These are phyloP conservation scores for Ceratosolen solmsi DNA, from an alignment of 1,140 invertebrate genomes.

Conservation along the genomic window DNA sequence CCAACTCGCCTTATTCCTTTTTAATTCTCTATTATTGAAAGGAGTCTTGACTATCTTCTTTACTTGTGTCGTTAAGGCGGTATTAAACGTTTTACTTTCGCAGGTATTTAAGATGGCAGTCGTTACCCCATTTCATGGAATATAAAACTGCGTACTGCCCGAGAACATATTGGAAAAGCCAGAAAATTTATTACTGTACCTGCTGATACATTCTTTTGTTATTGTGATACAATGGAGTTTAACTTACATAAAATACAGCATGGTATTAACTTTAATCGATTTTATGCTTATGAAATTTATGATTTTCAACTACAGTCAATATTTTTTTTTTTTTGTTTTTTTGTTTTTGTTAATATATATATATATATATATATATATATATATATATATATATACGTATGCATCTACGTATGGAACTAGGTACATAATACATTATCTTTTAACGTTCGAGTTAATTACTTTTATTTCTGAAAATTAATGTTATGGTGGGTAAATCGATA, in stretches of 20 bases:
- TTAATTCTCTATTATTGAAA: conserved; percentile 38
- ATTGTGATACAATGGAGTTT: background rate
- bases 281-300: background rate
- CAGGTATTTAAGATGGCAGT: background rate
- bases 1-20: background rate
- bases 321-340: background rate
- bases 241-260: background rate
- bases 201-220: background rate
- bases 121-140: background rate
- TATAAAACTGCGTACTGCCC: background rate
- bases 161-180: background rate
- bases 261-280: background rate
- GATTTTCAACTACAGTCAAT: background rate
- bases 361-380: background rate
- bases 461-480: background rate
- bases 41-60: background rate
- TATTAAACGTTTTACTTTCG: background rate
- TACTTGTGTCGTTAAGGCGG: background rate
- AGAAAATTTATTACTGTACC: background rate
- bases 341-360: background rate
- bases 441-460: background rate
- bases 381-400: too few relatives aligned
- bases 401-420: background rate
- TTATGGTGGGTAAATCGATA: background rate
- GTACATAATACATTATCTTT: background rate